Evolutionary conservation across 2,888 invertebrate genomes (phyloP), one percentile per base, ranked within the genome.

Genomic region (Sminthurides aquaticus): DNA sequence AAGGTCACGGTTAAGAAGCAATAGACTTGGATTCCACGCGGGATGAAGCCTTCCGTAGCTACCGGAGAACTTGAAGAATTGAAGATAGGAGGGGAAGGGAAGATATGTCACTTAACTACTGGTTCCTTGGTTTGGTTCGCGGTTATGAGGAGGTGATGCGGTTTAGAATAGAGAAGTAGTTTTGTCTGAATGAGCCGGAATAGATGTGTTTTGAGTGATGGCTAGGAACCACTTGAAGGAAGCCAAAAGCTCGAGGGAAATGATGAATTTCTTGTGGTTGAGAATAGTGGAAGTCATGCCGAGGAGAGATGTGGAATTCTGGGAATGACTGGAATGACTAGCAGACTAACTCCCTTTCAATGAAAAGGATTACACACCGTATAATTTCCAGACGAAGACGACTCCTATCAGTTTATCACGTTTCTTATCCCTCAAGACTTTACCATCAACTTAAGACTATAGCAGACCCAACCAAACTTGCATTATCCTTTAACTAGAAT

Each of bases 211-310:
- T 34, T 34, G 43, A 34, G 8, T 34, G 43, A 34, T 34, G 43
- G 43, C 43, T 34, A 34, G 43, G n/a, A 34, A 34, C 43, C 43
- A 15, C 43, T 34, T 34, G 43, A 34, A 34, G 43, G 43, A 34
- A 34, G 43, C 43, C 43, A 34, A 34, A 34, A 34, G 43, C 43
- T 34, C 8, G 5, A 11, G 43, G 5, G 27, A 8, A 18, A 57
- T 57, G 57, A 57, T 57, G 57, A 24, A 57, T 57, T 57, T 57
- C 27, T 57, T 25, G 57, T 57, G 57, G 57, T 57, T 57, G 8
- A 25, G 26, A 57, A 57, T 27, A 25, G 57, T 25, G 26, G 57
- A 28, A 57, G 57, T 57, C 57, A 57, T n/a, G 57, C 57, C 27
- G 57, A 27, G 57, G 22, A 22, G 3, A 27, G 57, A 25, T 2